Percentiles rank a stretch among this genome's conserved stretches.
phyloP scores from a whole-genome alignment of 2,888 invertebrate species.

The Piscicola geometra region DNA sequence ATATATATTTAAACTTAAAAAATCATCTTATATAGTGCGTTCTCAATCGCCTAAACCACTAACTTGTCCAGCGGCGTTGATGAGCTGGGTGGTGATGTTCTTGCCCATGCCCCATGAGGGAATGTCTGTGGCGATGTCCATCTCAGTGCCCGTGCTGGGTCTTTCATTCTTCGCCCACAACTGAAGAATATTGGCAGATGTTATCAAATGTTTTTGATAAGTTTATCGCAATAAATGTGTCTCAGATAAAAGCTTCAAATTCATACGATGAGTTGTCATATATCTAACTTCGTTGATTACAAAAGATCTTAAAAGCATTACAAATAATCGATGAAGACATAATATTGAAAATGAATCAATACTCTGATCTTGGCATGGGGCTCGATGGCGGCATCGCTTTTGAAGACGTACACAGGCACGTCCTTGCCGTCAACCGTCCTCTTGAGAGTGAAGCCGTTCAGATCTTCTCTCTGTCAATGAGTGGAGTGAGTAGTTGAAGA shows the following conservation, averaged over 20 bases:
- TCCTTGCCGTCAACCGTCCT: conserved; percentile 38
- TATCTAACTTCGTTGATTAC: neutral
- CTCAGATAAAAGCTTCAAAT: neutral
- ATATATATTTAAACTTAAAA: neutral
- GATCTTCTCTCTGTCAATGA: conserved; percentile 36
- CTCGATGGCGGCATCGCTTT: conserved; percentile 32
- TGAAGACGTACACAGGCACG: conserved; percentile 27
- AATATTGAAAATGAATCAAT: neutral
- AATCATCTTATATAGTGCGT: neutral
- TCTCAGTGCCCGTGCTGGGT: conserved; percentile 30
- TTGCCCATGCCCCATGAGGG: conserved; percentile 56
- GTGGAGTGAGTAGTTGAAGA: neutral
- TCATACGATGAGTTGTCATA: neutral
- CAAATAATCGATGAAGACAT: neutral
- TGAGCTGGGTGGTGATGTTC: conserved; percentile 57
- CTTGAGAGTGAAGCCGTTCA: conserved; percentile 38
- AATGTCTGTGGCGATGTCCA: conserved; percentile 42
- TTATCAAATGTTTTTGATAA: too few species aligned
- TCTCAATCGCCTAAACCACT: neutral
- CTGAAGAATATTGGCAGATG: too few species aligned
- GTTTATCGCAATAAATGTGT: neutral
- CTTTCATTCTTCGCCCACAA: conserved; percentile 36
- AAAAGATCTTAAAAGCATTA: conserved; percentile 5
- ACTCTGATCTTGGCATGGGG: conserved; percentile 40
- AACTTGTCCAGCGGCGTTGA: conserved; percentile 58